Percentiles rank a stretch among this genome's conserved stretches.
Evolutionary conservation across 2,113 vertebrate genomes (phyloP).

Genomic region (Cebidichthys violaceus): DNA sequence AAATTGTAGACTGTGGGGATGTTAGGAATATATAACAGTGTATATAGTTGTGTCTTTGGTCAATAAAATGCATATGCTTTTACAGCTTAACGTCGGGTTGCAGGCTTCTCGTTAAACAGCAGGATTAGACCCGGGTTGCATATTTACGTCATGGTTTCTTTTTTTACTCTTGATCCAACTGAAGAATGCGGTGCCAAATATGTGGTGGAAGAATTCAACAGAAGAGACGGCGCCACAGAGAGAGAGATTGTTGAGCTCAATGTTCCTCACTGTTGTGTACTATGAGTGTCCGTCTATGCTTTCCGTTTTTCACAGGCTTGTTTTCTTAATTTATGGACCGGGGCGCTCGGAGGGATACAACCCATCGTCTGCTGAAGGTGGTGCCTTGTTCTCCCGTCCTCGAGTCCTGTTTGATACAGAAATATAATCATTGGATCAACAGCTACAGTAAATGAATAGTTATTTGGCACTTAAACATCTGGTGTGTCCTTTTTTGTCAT

Average conservation of each 20-base stretch:
- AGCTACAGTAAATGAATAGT: slow-evolving; percentile 21
- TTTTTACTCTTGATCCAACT: slow-evolving; percentile 9
- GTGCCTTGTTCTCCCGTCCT: slow-evolving; percentile 77
- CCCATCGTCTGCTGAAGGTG: slow-evolving; percentile 73
- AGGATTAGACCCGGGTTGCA: background rate
- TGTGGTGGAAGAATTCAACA: slow-evolving; percentile 18
- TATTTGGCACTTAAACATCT: slow-evolving; percentile 21
- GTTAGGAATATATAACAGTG: slow-evolving; percentile 80
- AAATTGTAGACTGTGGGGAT: slow-evolving; percentile 60
- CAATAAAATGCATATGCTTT: slow-evolving; percentile 83
- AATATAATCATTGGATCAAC: slow-evolving; percentile 7
- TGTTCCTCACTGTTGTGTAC: slow-evolving; percentile 40
- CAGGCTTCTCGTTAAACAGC: slow-evolving; percentile 22
- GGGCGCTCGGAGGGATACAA: slow-evolving; percentile 41
- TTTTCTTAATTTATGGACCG: slow-evolving; percentile 55
- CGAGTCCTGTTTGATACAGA: slow-evolving; percentile 8
- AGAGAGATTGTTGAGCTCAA: background rate
- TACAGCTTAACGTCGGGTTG: slow-evolving; percentile 52
- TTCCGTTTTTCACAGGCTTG: slow-evolving; percentile 29
- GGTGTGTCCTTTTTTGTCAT: slow-evolving; percentile 19
- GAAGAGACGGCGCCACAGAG: background rate
- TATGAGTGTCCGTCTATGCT: slow-evolving; percentile 36
- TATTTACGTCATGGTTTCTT: slow-evolving; percentile 9
- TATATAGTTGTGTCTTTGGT: slow-evolving; percentile 88
- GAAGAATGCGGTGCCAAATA: slow-evolving; percentile 59